These are phyloP conservation scores for Misgurnus mizolepis DNA, from an alignment of 2,113 vertebrate genomes.

Conservation along the genomic window DNA sequence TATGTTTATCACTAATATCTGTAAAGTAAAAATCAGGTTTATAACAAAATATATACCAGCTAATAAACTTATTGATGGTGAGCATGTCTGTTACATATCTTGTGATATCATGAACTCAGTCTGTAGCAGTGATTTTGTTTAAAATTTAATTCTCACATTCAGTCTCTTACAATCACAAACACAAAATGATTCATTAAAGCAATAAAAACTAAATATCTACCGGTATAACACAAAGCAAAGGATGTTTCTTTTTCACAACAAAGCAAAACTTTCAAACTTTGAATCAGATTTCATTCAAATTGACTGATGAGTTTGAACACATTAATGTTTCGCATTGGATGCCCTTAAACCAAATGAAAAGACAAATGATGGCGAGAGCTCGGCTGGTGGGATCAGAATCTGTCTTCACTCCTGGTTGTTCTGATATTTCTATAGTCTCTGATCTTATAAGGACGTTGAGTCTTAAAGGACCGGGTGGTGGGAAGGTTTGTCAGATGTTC, in stretches of 20 bases:
- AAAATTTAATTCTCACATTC: slow-evolving; percentile 6
- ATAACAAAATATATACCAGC: no score
- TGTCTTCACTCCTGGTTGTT: neutral
- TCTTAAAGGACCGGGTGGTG: neutral
- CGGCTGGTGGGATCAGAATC: slow-evolving; percentile 34
- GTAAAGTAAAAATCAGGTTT: no score
- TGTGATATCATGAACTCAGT: slow-evolving; percentile 16
- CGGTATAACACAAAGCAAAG: slow-evolving; percentile 14
- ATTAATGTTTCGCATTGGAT: neutral
- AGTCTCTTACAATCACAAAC: slow-evolving; percentile 33
- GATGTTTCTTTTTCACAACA: slow-evolving; percentile 28
- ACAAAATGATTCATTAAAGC: neutral
- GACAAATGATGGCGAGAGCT: neutral
- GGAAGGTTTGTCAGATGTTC: slow-evolving; percentile 59
- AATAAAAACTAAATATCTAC: slow-evolving; percentile 39
- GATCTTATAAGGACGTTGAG: slow-evolving; percentile 1
- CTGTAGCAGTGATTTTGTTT: slow-evolving; percentile 14
- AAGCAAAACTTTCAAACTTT: slow-evolving; percentile 13
- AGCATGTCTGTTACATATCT: neutral
- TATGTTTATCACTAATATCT: no score
- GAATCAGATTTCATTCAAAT: neutral
- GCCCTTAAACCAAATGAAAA: slow-evolving; percentile 20
- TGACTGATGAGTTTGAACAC: neutral
- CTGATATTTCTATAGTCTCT: slow-evolving; percentile 19
- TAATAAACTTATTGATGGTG: neutral